Conservation (phyloP, 2,797 vertebrate genomes). For the Enteromius anoplus region DNA sequence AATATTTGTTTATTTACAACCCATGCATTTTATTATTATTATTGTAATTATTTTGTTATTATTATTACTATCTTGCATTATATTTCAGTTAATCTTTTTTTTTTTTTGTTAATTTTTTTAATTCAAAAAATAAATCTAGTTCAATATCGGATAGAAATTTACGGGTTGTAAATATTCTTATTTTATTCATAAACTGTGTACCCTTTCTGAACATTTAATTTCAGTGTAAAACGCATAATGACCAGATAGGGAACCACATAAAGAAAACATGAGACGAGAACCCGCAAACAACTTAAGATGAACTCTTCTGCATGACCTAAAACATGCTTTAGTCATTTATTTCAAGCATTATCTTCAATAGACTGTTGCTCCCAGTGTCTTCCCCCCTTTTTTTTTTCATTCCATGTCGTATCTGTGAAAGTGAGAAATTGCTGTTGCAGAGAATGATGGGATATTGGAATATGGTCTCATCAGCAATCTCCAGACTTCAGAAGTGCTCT, state of each 20-base stretch:
- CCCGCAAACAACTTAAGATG: not conserved
- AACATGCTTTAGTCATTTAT: constrained; percentile 38
- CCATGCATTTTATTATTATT: not conserved
- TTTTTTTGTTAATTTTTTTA: too few relatives aligned
- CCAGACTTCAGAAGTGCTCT: constrained; percentile 29
- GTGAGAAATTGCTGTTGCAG: constrained; percentile 68
- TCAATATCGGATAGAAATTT: not conserved
- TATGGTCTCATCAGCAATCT: constrained; percentile 81
- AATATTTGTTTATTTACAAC: not conserved
- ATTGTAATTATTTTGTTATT: too few relatives aligned
- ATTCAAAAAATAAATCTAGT: too few relatives aligned
- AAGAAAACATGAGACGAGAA: not conserved
- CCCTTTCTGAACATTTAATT: not conserved
- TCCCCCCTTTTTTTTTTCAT: constrained; percentile 75
- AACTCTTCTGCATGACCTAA: not conserved
- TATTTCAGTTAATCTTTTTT: not conserved
- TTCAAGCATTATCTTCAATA: constrained; percentile 62
- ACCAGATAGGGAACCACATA: not conserved
- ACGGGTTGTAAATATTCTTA: not conserved
- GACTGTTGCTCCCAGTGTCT: constrained; percentile 66
- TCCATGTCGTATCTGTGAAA: constrained; percentile 78
- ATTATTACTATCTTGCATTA: not conserved
- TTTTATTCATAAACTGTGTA: not conserved
- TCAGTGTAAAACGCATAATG: not conserved
- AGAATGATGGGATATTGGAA: constrained; percentile 76